These are phyloP conservation scores for Erythrocebus patas DNA, from an alignment of 2,113 vertebrate species.

Conservation along the genomic window DNA sequence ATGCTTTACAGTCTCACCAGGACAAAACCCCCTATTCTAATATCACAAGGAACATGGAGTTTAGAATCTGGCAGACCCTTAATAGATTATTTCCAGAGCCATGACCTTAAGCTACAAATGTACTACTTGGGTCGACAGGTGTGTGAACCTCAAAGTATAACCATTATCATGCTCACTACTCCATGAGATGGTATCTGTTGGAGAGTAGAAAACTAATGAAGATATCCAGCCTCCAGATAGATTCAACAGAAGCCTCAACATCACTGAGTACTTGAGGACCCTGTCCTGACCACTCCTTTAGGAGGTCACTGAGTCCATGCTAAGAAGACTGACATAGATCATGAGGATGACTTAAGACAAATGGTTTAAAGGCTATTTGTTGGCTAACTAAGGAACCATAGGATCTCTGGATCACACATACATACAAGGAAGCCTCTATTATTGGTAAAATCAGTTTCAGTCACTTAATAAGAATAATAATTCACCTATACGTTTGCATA, in stretches of 20 bases:
- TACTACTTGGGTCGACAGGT: background rate
- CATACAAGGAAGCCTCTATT: background rate
- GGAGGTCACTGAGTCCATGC: background rate
- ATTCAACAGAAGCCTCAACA: background rate
- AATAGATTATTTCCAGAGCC: background rate
- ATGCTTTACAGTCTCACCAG: background rate
- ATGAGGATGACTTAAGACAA: background rate
- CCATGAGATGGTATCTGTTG: background rate
- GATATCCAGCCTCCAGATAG: rapidly evolving
- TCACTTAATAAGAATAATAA: background rate
- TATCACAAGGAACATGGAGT: background rate
- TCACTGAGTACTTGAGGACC: background rate
- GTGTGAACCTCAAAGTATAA: background rate
- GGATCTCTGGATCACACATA: rapidly evolving
- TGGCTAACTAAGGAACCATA: background rate
- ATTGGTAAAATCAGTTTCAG: background rate
- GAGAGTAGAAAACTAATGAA: background rate
- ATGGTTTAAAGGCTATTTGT: background rate
- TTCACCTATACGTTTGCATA: background rate
- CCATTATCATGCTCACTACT: background rate
- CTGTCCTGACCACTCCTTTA: background rate
- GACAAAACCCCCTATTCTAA: background rate
- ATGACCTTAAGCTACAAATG: background rate
- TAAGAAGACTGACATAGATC: background rate
- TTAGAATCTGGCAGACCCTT: background rate